Evolutionary conservation across 2,113 vertebrate species (phyloP).

Genomic region (Perccottus glenii): DNA sequence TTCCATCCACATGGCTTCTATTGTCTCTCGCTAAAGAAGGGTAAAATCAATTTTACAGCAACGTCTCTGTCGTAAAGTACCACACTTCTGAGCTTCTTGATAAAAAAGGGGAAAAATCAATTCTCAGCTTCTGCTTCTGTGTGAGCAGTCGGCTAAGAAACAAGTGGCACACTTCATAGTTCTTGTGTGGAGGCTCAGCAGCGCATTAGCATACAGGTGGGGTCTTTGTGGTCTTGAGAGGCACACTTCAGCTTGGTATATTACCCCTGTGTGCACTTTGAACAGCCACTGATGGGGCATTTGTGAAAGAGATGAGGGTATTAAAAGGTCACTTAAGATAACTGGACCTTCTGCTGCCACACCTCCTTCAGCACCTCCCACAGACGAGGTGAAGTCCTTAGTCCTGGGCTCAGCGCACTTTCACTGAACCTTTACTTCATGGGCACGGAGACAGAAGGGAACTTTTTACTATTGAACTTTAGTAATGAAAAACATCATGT

Average conservation of each 20-base stretch:
- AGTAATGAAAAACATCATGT: not conserved
- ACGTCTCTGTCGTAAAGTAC: slow-evolving; percentile 53
- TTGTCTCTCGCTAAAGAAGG: slow-evolving; percentile 66
- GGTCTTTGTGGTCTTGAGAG: slow-evolving; percentile 56
- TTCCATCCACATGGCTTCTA: slow-evolving; percentile 42
- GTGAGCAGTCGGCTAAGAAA: slow-evolving; percentile 43
- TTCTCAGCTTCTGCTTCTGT: slow-evolving; percentile 49
- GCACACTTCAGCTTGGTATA: slow-evolving; percentile 63
- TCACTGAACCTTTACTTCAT: slow-evolving; percentile 11
- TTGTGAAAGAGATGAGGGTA: slow-evolving; percentile 51
- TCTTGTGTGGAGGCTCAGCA: slow-evolving; percentile 35
- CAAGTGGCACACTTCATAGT: slow-evolving; percentile 52
- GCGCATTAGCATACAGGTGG: slow-evolving; percentile 78
- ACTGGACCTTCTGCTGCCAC: slow-evolving; percentile 71
- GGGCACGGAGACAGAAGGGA: not conserved
- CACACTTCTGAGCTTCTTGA: slow-evolving; percentile 51
- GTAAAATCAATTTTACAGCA: slow-evolving; percentile 78
- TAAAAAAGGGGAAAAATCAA: slow-evolving; percentile 59
- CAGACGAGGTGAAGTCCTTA: slow-evolving; percentile 56
- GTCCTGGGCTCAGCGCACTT: slow-evolving; percentile 52
- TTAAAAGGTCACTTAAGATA: slow-evolving; percentile 78
- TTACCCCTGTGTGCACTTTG: slow-evolving; percentile 62
- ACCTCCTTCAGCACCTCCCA: slow-evolving; percentile 57
- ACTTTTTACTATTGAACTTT: slow-evolving; percentile 12
- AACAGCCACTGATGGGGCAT: slow-evolving; percentile 30